These are phyloP conservation scores for Cetonia aurata DNA, from an alignment of 2,888 invertebrate genomes.

Conservation along the genomic window DNA sequence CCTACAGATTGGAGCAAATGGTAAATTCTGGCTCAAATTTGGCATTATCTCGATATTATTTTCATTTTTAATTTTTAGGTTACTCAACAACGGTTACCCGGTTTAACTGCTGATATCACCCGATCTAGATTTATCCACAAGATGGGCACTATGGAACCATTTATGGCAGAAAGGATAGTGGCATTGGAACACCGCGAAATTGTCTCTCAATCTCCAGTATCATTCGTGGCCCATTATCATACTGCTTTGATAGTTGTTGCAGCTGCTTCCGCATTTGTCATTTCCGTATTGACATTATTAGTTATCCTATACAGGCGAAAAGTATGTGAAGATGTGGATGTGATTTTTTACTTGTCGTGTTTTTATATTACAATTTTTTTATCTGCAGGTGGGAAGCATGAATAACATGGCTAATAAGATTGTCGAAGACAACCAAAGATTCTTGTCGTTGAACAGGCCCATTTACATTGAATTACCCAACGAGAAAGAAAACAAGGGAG, in stretches of 20 bases:
- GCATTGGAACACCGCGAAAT: slow-evolving; percentile 77
- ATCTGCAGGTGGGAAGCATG: slow-evolving; percentile 65
- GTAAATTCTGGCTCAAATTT: slow-evolving; percentile 65
- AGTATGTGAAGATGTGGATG: slow-evolving; percentile 57
- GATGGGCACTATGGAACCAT: slow-evolving; percentile 62
- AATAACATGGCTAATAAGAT: slow-evolving; percentile 68
- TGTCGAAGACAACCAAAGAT: slow-evolving; percentile 68
- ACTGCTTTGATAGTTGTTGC: slow-evolving; percentile 83
- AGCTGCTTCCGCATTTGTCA: slow-evolving; percentile 83
- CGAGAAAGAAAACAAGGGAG: slow-evolving; percentile 66
- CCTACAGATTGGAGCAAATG: slow-evolving; percentile 84
- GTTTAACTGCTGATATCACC: slow-evolving; percentile 74
- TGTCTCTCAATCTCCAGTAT: slow-evolving; percentile 76
- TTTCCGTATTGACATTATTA: slow-evolving; percentile 81
- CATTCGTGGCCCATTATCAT: slow-evolving; percentile 79
- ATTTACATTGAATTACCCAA: slow-evolving; percentile 78
- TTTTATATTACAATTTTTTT: neutral
- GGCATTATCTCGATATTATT: slow-evolving; percentile 44
- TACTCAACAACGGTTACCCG: slow-evolving; percentile 68
- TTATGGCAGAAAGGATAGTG: slow-evolving; percentile 64
- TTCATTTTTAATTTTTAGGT: slow-evolving; percentile 58
- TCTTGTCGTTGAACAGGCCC: slow-evolving; percentile 75
- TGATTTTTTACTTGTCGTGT: neutral
- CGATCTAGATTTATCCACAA: slow-evolving; percentile 75
- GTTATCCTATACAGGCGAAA: slow-evolving; percentile 80